Evolutionary conservation across 2,888 invertebrate species (phyloP), one percentile per base, ranked within the genome.

Genomic region (Eristalinus aeneus): DNA sequence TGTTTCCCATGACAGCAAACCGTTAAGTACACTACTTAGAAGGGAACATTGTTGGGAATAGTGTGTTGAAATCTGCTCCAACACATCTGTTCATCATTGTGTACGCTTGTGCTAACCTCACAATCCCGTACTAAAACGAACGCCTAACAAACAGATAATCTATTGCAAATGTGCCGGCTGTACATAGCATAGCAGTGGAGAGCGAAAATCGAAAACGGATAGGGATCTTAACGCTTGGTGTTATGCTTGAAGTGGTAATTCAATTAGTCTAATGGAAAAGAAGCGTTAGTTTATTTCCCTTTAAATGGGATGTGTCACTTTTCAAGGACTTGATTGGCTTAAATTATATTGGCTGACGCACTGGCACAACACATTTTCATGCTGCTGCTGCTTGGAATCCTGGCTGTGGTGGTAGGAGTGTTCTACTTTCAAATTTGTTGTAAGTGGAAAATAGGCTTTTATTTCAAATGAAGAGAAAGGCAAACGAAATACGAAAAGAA

Each of bases 261-360:
- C 67, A 68, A 68, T 68, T 68, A 68, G 67, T 1, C 54, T 56
- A 68, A 56, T 68, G 46, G 67, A 68, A 54, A 54, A 54, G 54
- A 46, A 32, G 20, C 34, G 22, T 54, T 68, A 11, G 67, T 31
- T 54, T 32, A 20, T 68, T 32, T 54, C 11, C 32, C 16, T 32
- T 32, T 31, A 32, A 46, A 12, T 22, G 16, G 67, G 4, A 54
- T 54, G 46, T 46, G 54, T 54, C 67, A 68, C 54, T 54, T 54
- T 6, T 16, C 8, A n/a, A 46, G 8, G 46, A 16, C 16, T 12
- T 54, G 23, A 63, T 68, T 54, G 34, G 31, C 54, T 68, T 68
- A 54, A 23, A 56, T 11, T 68, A 54, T 34, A 68, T 31, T 68
- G 46, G n/a, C 9, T 46, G 46, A 16, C 46, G 46, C 16, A 16